Evolutionary conservation across 2,113 vertebrate genomes (phyloP).

Genomic region (Nannospalax galili): DNA sequence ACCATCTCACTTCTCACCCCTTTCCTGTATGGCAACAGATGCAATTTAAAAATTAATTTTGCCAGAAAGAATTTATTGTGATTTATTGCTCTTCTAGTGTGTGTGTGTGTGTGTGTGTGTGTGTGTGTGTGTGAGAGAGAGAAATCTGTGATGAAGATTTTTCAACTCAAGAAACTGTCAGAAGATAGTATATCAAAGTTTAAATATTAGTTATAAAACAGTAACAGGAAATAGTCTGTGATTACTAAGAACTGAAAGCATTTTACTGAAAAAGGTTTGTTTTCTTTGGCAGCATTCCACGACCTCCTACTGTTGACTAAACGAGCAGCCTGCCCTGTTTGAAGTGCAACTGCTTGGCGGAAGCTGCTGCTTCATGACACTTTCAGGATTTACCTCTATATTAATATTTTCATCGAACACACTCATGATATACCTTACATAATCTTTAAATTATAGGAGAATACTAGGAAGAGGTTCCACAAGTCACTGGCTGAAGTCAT

Average conservation of each 20-base stretch:
- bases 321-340: conserved; percentile 85
- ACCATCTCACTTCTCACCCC: neutral
- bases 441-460: conserved; percentile 88
- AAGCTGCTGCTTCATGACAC: conserved; percentile 79
- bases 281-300: conserved; percentile 86
- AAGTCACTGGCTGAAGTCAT: conserved; percentile 80
- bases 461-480: conserved; percentile 81
- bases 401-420: conserved; percentile 88
- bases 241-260: conserved; percentile 79
- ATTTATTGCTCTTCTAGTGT: conserved; percentile 75
- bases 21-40: neutral
- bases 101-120: neutral
- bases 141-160: conserved; percentile 80
- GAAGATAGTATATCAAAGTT: conserved; percentile 80
- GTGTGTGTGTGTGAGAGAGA: neutral
- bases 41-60: conserved; percentile 47
- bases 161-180: conserved; percentile 60
- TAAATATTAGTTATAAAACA: conserved; percentile 84
- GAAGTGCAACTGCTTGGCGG: conserved; percentile 81
- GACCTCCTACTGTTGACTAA: conserved; percentile 88
- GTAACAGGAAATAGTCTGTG: conserved; percentile 73
- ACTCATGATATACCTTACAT: conserved; percentile 83
- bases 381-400: conserved; percentile 87
- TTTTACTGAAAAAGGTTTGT: conserved; percentile 85
- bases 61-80: conserved; percentile 76